Evolutionary conservation across 1,140 invertebrate genomes (phyloP), one percentile per base, ranked within the genome.

Genomic region (Dolichoris vasculosae): DNA sequence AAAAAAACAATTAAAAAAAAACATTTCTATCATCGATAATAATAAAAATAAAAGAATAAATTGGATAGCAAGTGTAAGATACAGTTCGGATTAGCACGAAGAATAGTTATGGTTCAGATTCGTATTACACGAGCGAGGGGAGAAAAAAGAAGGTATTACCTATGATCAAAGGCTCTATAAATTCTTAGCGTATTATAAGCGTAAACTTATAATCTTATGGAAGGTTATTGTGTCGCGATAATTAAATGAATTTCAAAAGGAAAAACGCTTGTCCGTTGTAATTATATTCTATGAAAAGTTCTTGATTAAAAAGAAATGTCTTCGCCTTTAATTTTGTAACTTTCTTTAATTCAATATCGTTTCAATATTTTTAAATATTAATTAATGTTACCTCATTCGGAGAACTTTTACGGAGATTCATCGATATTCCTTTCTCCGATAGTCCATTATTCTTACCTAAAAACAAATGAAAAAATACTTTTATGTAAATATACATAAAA

Each of bases 171-270:
- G 59, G 32, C 23, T 7, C 35, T 63, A 78, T 51, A 78, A 40
- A 32, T 69, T 51, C 43, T 43, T 75, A 13, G 48, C 71, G 15
- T 23, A n/a, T 83, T 76, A 48, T 64, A 2, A 76, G 59, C 9
- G 30, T 17, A 64, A 78, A 69, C 69, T 77, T 43, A 69, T 84
- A 84, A 78, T 77, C n/a, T 48, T 35, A 59, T 46, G 46, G 38
- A 75, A 30, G 69, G 32, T 43, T n/a, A 26, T 82, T 30, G 2
- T 32, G 26, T 59, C 48, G 23, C 40, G 46, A 75, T 59, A 83
- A 43, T 83, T 73, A 75, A 82, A 82, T 82, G 46, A 82, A 51
- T 30, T 79, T 63, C 15, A 35, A 7, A 23, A 43, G 69, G 13
- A 1, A 23, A 2, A 71, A 38, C 11, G 67, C 8, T 20, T 0